phyloP scores from a whole-genome alignment of 2,113 vertebrate species.

The Neogale vison region DNA sequence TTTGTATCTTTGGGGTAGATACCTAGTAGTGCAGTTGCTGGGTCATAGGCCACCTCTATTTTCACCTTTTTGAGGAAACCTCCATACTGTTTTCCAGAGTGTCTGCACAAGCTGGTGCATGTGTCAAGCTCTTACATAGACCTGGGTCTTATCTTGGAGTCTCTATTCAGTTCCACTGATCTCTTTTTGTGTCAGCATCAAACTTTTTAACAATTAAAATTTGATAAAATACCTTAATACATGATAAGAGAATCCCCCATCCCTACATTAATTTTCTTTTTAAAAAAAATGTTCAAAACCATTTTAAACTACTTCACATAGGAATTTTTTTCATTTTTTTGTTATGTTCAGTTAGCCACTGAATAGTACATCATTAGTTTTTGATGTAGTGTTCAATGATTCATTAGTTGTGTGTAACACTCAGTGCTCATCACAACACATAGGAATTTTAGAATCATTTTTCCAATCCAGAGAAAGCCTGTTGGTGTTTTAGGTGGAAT shows the following conservation, averaged over 20 bases:
- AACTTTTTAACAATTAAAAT: not conserved
- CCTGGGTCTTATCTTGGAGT: not conserved
- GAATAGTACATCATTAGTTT: too few relatives aligned
- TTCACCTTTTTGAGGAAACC: too few relatives aligned
- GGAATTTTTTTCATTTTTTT: not conserved
- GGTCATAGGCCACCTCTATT: too few relatives aligned
- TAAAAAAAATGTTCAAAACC: not conserved
- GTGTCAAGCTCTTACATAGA: not conserved
- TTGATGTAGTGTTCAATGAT: too few relatives aligned
- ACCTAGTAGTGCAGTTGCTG: too few relatives aligned
- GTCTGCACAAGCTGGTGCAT: too few relatives aligned
- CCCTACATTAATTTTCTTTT: not conserved
- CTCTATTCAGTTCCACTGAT: not conserved
- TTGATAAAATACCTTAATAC: not conserved
- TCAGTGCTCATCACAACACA: not conserved
- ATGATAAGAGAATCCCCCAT: not conserved
- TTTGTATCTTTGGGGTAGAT: too few relatives aligned
- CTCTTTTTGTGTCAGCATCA: not conserved
- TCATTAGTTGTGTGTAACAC: too few relatives aligned
- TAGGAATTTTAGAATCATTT: constrained; percentile 14
- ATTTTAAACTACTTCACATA: constrained; percentile 40
- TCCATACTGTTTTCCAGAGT: too few relatives aligned
- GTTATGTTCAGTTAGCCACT: too few relatives aligned
- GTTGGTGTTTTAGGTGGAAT: not conserved
- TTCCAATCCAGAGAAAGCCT: constrained; percentile 39